Percentiles rank a stretch among this genome's conserved stretches.
Conservation (phyloP, 1,140 invertebrate genomes). For the Caerostris darwini region DNA sequence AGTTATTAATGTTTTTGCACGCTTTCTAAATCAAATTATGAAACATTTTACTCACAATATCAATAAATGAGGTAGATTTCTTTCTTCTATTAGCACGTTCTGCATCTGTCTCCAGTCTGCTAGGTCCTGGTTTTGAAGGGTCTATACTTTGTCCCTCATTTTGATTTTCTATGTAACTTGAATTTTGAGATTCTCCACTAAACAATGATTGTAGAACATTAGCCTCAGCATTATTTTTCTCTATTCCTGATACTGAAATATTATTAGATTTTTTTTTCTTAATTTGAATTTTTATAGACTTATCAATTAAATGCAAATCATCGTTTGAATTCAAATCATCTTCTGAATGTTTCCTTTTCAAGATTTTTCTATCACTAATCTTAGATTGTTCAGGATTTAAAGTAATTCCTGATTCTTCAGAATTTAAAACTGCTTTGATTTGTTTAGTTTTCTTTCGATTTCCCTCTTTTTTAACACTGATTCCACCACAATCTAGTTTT, state of each 20-base stretch:
- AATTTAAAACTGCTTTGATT: neutral
- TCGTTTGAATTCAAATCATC: too few relatives aligned
- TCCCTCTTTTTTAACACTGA: slow-evolving; percentile 20
- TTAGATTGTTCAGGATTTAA: neutral
- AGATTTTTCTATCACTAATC: neutral
- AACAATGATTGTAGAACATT: neutral
- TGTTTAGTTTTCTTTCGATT: neutral
- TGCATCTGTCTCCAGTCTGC: neutral
- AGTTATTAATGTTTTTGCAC: too few relatives aligned
- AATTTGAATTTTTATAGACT: neutral
- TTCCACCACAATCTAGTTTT: neutral
- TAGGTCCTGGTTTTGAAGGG: slow-evolving; percentile 1
- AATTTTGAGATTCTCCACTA: neutral
- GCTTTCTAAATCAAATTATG: too few relatives aligned
- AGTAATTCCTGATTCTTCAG: neutral
- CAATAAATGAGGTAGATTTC: neutral
- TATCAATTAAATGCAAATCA: neutral
- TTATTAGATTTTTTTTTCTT: neutral
- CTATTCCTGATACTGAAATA: neutral
- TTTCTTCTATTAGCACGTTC: neutral
- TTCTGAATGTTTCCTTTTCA: neutral
- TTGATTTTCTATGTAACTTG: neutral
- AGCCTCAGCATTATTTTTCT: neutral
- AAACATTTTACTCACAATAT: neutral
- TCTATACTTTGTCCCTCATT: neutral